Evolutionary conservation across 2,888 invertebrate genomes (phyloP), one percentile per base, ranked within the genome.

Genomic region (Philhelius pedissequus): DNA sequence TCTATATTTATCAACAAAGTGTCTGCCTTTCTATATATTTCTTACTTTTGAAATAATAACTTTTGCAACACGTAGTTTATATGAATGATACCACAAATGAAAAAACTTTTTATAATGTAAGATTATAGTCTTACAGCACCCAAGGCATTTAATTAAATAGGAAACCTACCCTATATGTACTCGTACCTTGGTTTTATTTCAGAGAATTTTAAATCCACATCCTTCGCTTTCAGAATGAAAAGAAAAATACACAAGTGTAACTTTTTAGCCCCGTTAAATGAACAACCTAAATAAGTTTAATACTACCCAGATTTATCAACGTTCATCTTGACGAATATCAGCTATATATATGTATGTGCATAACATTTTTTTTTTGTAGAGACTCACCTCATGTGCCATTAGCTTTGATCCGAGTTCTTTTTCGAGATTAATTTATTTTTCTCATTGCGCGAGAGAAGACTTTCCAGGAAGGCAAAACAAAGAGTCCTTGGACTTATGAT

Each of bases 101-200:
- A 30, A 7, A 56, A 68, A 66, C 45, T 62, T 69, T 75, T 70
- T 40, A 64, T 27, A 50, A 40, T 58, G 1, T 15, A 7, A 30
- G 35, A 27, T 71, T 38, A 62, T 9, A 64, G 43, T 30, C 32
- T 60, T 68, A 18, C 70, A 20, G 9, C 70, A 6, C 48, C 25
- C 40, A 45, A 54, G 38, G 40, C 15, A 70, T 32, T 80, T 76
- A 70, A 81, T 81, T 66, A 70, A 81, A 81, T 27, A 64, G n/a
- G n/a, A n/a, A 35, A 27, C 32, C 25, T 20, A 15, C 9, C 8
- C 48, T n/a, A n/a, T n/a, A n/a, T n/a, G n/a, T n/a, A n/a, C n/a
- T n/a, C n/a, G n/a, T n/a, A 18, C 27, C 27, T 11, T 4, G 38
- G 13, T 22, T 18, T 50, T 22, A 25, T 18, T 11, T 5, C 8